Percentiles rank a stretch among this genome's conserved stretches.
These are phyloP conservation scores for Cyclophora punctaria DNA, from an alignment of 2,888 invertebrate species.

Conservation along the genomic window DNA sequence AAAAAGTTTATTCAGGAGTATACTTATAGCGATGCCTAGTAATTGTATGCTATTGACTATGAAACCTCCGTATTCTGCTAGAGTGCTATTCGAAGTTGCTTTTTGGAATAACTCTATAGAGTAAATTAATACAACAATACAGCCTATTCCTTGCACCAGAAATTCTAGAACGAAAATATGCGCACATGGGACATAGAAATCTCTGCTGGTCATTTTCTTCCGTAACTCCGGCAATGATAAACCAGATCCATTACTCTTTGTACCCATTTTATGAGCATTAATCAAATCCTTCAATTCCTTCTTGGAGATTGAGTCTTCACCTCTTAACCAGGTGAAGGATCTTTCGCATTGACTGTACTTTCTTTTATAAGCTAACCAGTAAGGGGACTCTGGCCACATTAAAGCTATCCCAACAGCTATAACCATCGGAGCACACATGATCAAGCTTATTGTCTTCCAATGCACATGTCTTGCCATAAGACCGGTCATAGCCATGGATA, in stretches of 20 bases:
- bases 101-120: slow-evolving; percentile 9
- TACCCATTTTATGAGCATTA: not conserved
- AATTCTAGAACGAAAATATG: slow-evolving; percentile 10
- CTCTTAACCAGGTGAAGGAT: slow-evolving; percentile 16
- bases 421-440: slow-evolving; percentile 14
- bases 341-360: slow-evolving; percentile 13
- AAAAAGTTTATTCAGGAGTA: slow-evolving; percentile 3
- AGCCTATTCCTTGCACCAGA: slow-evolving; percentile 8
- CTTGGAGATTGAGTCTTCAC: slow-evolving; percentile 7
- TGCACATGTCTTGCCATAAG: slow-evolving; percentile 13
- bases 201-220: slow-evolving; percentile 2
- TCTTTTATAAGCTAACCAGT: slow-evolving; percentile 21
- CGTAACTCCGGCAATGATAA: not conserved
- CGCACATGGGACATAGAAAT: slow-evolving; percentile 9
- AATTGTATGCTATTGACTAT: slow-evolving; percentile 8
- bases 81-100: slow-evolving; percentile 1
- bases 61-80: slow-evolving; percentile 7
- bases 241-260: not conserved
- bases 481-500: slow-evolving; percentile 11
- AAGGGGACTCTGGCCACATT: slow-evolving; percentile 21
- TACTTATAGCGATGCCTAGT: slow-evolving; percentile 1
- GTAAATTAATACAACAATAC: slow-evolving; percentile 9
- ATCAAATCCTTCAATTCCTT: slow-evolving; percentile 13
- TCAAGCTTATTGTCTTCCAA: slow-evolving; percentile 16
- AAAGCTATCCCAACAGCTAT: slow-evolving; percentile 9